A percentile compares a stretch with the other conserved stretches of the same genome.
phyloP scores from a whole-genome alignment of 2,113 vertebrate species.

The Cryptotis parvus region DNA sequence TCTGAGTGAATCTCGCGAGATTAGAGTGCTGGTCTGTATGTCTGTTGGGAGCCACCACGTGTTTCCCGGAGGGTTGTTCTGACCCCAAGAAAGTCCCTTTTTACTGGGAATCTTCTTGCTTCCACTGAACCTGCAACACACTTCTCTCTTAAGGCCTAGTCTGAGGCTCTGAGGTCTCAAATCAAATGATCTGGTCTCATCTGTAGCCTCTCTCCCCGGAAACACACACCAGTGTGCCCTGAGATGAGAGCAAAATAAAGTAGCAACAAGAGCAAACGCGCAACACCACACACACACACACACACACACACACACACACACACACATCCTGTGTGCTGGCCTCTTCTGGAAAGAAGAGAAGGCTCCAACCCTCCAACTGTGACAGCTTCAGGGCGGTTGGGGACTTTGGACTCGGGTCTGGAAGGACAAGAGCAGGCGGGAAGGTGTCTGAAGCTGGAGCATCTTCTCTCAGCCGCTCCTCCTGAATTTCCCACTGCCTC shows the following conservation, averaged over 20 bases:
- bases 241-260: conserved; percentile 3
- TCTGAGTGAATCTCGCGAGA: too few species aligned
- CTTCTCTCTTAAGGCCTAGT: neutral
- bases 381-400: neutral
- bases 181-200: too few species aligned
- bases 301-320: too few species aligned
- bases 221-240: neutral
- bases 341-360: neutral
- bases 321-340: neutral
- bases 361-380: neutral
- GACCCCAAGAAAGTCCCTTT: neutral
- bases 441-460: conserved; percentile 13
- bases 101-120: neutral
- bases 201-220: fast-evolving
- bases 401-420: neutral
- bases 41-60: too few species aligned
- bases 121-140: neutral
- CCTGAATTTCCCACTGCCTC: conserved; percentile 50
- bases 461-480: conserved; percentile 1
- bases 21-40: too few species aligned
- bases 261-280: neutral
- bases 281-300: too few species aligned
- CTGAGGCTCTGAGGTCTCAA: neutral
- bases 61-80: neutral
- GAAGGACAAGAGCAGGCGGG: conserved; percentile 17